phyloP scores from a whole-genome alignment of 2,888 invertebrate genomes.

The Tanypteryx hageni region DNA sequence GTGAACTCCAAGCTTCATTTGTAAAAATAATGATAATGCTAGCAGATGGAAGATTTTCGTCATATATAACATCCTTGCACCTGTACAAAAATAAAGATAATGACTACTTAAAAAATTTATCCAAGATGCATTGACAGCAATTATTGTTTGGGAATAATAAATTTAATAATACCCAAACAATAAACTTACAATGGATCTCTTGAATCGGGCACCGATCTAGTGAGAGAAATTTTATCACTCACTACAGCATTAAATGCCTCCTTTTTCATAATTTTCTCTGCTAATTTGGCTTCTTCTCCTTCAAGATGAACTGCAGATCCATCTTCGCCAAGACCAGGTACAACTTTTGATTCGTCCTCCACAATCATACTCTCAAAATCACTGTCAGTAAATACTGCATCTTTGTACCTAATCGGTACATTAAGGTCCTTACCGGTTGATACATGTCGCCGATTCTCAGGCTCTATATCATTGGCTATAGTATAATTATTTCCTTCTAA shows the following conservation, averaged over 20 bases:
- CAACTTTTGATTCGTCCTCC: conserved; percentile 81
- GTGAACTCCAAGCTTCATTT: conserved; percentile 92
- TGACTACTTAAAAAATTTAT: not conserved
- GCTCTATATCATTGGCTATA: not conserved
- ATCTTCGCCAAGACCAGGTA: conserved; percentile 84
- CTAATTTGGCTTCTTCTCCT: conserved; percentile 80
- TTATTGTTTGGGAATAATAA: not conserved
- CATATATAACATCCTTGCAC: conserved; percentile 80
- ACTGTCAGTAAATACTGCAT: conserved; percentile 28
- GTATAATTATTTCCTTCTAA: conserved; percentile 39
- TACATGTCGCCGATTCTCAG: not conserved
- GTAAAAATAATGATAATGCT: conserved; percentile 92
- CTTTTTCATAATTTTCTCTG: conserved; percentile 85
- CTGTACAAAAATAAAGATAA: conserved; percentile 73
- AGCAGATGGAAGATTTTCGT: conserved; percentile 82
- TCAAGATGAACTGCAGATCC: conserved; percentile 83
- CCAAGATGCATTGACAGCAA: not conserved
- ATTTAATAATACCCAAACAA: not conserved
- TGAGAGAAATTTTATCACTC: conserved; percentile 91
- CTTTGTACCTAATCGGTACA: conserved; percentile 39
- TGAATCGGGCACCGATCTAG: conserved; percentile 85
- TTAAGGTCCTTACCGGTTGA: not conserved
- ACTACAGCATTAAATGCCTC: conserved; percentile 93
- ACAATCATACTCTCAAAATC: conserved; percentile 77
- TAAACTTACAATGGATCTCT: conserved; percentile 75